Evolutionary conservation across 2,797 vertebrate genomes (phyloP).

Genomic region (Rhinogobio ventralis): DNA sequence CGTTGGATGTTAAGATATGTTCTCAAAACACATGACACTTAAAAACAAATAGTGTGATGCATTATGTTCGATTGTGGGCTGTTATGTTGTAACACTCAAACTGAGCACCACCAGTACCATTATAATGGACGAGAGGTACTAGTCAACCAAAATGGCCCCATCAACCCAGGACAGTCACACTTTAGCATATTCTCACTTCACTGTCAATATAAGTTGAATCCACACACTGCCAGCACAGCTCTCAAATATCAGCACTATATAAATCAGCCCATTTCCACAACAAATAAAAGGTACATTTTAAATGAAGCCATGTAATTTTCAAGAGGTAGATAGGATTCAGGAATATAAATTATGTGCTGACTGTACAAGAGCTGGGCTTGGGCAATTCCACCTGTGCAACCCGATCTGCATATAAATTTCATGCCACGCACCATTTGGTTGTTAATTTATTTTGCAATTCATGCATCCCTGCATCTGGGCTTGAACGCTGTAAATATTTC

Average conservation of each 20-base stretch:
- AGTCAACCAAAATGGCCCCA: background rate
- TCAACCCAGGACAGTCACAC: constrained; percentile 5
- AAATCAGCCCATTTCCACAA: constrained; percentile 30
- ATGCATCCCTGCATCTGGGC: constrained; percentile 23
- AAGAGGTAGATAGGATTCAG: constrained; percentile 25
- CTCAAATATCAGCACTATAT: constrained; percentile 34
- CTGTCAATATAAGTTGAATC: constrained; percentile 26
- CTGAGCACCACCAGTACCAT: background rate
- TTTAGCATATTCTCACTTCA: constrained; percentile 1
- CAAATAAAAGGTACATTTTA: constrained; percentile 46
- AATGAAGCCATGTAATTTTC: constrained; percentile 45
- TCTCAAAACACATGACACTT: background rate
- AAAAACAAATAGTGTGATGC: background rate
- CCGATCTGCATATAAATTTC: constrained; percentile 45
- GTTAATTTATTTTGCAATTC: constrained; percentile 55
- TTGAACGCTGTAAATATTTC: constrained; percentile 51
- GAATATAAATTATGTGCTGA: constrained; percentile 44
- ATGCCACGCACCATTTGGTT: constrained; percentile 23
- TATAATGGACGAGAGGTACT: background rate
- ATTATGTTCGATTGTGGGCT: background rate
- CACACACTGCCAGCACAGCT: constrained; percentile 15
- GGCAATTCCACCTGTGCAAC: constrained; percentile 43
- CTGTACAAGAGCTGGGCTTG: constrained; percentile 33
- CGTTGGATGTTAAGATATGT: background rate
- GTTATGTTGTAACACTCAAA: background rate